Evolutionary conservation across 2,797 vertebrate genomes (phyloP), one percentile per base, ranked within the genome.

Genomic region (Hyperoplus immaculatus): DNA sequence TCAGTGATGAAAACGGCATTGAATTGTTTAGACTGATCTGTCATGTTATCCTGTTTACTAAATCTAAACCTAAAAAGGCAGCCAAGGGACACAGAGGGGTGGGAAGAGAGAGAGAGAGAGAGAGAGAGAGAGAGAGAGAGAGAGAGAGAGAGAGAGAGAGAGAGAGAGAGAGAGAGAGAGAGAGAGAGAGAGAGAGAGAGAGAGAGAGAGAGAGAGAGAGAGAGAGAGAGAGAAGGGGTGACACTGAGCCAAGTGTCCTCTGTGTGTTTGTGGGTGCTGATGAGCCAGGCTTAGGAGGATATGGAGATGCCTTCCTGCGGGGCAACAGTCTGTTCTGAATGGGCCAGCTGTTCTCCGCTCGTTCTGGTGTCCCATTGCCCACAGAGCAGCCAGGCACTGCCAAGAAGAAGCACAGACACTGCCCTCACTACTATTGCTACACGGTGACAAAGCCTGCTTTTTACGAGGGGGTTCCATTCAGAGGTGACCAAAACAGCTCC

Each of bases 281-380:
- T 74, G 88, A 91, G 72, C 75, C 13, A 41, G 84, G 74, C 80
- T 29, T 86, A 61, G 84, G 82, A 86, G 90, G 87, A 87, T 74
- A 84, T 70, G 39, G 67, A 82, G 69, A 87, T 74, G 79, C 82
- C 82, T 80, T 92, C 93, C 92, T 86, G 86, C 65, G 29, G 90
- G 90, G 89, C 82, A 86, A 65, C 94, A 88, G 91, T 93, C 92
- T 93, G 93, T 85, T 93, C 91, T 88, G 86, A 91, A 92, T 88
- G 65, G 80, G 75, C 87, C 93, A 93, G 94, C 93, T 94, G 93
- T 92, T 92, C 84, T 41, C 75, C 67, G 82, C 84, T 83, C 87
- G 74, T 83, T 86, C 84, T 74, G 41, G 75, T 85, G 82, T 87
- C 87, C 77, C 75, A 38, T 62, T 78, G 82, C 87, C 91, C 15